Conservation (phyloP, 92 coral and sea anemone species). For the Muricea muricata region DNA sequence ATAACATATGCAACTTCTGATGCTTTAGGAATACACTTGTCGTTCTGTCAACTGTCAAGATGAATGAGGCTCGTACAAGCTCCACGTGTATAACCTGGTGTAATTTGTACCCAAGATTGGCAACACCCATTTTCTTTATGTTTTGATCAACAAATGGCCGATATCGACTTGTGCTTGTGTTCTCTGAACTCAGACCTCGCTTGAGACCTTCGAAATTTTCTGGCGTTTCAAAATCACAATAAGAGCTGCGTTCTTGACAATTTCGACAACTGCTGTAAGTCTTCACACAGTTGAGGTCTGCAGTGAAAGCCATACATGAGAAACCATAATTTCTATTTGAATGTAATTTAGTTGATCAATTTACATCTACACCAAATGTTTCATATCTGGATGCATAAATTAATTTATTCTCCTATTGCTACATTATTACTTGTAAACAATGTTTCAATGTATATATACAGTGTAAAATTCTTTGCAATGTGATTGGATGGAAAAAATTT, state of each 20-base stretch:
- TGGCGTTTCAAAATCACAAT: neutral
- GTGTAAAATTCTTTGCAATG: too few species aligned
- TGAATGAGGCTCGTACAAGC: slow-evolving; percentile 59
- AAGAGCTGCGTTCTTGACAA: slow-evolving; percentile 9
- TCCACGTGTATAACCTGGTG: slow-evolving; percentile 75
- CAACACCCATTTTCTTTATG: slow-evolving; percentile 89
- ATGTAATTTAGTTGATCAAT: too few species aligned
- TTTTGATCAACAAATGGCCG: slow-evolving; percentile 89
- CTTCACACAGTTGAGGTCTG: neutral
- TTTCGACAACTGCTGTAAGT: neutral
- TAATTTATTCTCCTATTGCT: too few species aligned
- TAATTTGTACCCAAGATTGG: slow-evolving; percentile 84
- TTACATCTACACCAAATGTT: too few species aligned
- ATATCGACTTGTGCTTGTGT: slow-evolving; percentile 82
- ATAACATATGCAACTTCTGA: neutral
- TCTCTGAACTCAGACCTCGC: slow-evolving; percentile 37
- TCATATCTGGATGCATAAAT: too few species aligned
- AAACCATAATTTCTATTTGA: neutral
- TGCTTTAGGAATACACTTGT: slow-evolving; percentile 19
- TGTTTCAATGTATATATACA: too few species aligned
- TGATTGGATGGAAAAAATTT: too few species aligned
- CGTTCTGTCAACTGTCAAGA: neutral
- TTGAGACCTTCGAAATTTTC: slow-evolving; percentile 11
- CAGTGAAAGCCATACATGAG: neutral
- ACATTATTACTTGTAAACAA: too few species aligned